Evolutionary conservation across 2,113 vertebrate genomes (phyloP).

Genomic region (Gorilla gorilla): DNA sequence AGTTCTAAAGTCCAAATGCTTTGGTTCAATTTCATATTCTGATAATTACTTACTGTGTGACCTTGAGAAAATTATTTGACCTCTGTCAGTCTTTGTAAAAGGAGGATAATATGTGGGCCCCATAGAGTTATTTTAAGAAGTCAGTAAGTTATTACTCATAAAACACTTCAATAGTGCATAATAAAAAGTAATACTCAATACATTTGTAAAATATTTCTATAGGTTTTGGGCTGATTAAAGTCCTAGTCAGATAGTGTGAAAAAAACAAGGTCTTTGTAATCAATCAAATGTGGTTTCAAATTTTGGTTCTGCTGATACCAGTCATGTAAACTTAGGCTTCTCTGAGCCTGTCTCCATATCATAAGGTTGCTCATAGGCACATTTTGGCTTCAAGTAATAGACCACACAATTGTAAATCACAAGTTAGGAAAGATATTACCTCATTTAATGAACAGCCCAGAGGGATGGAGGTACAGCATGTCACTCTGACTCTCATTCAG

Average conservation of each 20-base stretch:
- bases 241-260: not conserved
- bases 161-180: not conserved
- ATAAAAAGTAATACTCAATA: not conserved
- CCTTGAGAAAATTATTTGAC: not conserved
- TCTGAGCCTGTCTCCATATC: not conserved
- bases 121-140: not conserved
- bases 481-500: not conserved
- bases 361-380: not conserved
- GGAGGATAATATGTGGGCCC: not conserved
- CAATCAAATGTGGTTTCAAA: not conserved
- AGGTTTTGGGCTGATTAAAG: not conserved
- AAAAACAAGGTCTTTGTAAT: constrained; percentile 14
- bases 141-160: not conserved
- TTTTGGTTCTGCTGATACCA: not conserved
- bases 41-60: not conserved
- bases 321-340: not conserved
- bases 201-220: not conserved
- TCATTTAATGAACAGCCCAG: not conserved
- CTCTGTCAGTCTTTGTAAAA: not conserved
- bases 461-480: not conserved
- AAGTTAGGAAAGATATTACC: not conserved
- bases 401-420: not conserved
- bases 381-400: not conserved
- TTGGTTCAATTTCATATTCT: not conserved
- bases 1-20: not conserved